Evolutionary conservation across 2,797 vertebrate genomes (phyloP).

Genomic region (Mus spretus): DNA sequence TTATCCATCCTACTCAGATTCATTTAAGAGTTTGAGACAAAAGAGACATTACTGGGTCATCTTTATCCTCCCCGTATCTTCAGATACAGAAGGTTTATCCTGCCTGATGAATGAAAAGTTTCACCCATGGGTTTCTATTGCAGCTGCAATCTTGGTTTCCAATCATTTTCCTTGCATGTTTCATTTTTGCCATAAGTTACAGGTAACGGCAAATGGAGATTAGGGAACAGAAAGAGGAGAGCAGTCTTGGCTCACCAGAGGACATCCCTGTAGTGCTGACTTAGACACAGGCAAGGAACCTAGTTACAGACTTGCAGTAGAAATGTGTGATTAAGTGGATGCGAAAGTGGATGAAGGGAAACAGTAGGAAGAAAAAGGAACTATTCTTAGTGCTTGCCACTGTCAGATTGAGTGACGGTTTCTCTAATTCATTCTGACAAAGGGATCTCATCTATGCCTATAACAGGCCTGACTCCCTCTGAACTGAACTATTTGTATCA

Average conservation of each 20-base stretch:
- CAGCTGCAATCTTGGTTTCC: neutral
- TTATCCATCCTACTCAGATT: neutral
- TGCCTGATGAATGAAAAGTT: neutral
- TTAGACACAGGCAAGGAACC: neutral
- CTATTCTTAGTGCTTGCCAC: neutral
- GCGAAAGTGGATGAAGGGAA: neutral
- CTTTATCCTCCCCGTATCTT: neutral
- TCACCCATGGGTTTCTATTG: neutral
- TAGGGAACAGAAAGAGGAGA: neutral
- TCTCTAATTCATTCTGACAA: neutral
- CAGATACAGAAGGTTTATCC: neutral
- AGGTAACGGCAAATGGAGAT: neutral
- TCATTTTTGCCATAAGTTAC: neutral
- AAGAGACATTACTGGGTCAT: neutral
- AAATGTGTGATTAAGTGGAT: neutral
- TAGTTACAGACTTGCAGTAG: constrained; percentile 1
- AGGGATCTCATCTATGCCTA: neutral
- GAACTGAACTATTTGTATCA: neutral
- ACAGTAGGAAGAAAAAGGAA: neutral
- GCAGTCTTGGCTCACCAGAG: neutral
- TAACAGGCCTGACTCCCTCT: neutral
- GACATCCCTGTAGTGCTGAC: neutral
- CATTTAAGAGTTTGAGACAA: neutral
- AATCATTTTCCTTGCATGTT: neutral
- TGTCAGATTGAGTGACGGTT: neutral